Conservation (phyloP, 2,888 invertebrate genomes). For the Nomada ferruginata region DNA sequence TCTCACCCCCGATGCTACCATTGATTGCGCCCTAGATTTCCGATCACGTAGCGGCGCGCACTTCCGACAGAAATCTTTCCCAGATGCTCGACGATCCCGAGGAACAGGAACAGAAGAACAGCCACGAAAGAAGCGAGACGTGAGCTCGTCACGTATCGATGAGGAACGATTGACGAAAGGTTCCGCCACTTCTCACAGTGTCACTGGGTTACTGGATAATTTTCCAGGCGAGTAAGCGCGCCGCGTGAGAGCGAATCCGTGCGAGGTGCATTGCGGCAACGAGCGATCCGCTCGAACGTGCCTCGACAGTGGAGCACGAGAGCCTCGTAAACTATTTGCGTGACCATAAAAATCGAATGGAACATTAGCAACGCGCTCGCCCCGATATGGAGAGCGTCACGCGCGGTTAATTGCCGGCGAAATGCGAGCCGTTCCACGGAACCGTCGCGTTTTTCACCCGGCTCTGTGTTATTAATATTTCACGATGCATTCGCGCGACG, state of each 20-base stretch:
- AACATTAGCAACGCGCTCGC: conserved; percentile 49
- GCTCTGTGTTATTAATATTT: background rate
- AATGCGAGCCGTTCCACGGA: background rate
- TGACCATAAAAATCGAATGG: conserved; percentile 48
- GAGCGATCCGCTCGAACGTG: conserved; percentile 55
- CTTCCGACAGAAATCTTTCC: too few relatives aligned
- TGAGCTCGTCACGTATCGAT: background rate
- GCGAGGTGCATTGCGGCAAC: conserved; percentile 42
- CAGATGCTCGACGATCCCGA: too few relatives aligned
- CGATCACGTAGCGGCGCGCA: too few relatives aligned
- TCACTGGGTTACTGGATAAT: conserved; percentile 71
- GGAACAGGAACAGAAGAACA: too few relatives aligned
- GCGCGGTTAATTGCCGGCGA: conserved; percentile 49
- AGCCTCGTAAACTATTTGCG: conserved; percentile 55
- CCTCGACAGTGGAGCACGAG: conserved; percentile 48
- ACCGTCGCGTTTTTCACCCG: background rate
- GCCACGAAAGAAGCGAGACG: too few relatives aligned
- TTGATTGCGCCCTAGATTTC: too few relatives aligned
- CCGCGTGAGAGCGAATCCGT: conserved; percentile 68
- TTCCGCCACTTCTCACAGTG: conserved; percentile 61
- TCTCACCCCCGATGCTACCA: too few relatives aligned
- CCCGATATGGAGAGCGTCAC: conserved; percentile 37
- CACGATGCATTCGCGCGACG: background rate
- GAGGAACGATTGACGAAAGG: conserved; percentile 39
- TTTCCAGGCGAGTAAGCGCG: conserved; percentile 69